A percentile compares a stretch with the other conserved stretches of the same genome.
Conservation (phyloP, 2,113 vertebrate genomes). For the Apus apus region DNA sequence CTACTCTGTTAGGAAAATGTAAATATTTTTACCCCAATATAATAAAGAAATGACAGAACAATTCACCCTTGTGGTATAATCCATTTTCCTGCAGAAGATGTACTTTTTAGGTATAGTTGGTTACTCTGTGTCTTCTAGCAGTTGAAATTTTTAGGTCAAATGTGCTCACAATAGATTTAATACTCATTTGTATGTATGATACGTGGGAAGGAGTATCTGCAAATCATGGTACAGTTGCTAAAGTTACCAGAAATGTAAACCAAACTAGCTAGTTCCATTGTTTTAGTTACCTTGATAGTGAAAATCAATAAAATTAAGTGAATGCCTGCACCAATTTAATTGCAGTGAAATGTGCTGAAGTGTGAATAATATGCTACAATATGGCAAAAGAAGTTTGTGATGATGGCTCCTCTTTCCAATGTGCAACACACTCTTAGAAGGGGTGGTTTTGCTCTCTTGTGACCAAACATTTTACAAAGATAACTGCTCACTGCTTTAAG, state of each 20-base stretch:
- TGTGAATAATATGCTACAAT: not conserved
- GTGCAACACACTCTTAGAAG: not conserved
- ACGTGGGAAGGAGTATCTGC: not conserved
- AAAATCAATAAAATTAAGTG: not conserved
- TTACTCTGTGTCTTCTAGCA: not conserved
- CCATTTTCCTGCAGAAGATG: not conserved
- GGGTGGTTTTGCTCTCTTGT: not conserved
- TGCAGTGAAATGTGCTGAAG: not conserved
- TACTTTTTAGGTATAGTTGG: not conserved
- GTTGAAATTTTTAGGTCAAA: not conserved
- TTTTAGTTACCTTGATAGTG: not conserved
- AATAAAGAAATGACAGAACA: not conserved
- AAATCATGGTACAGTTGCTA: not conserved
- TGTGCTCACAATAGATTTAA: not conserved
- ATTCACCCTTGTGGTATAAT: not conserved
- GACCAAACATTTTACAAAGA: not conserved
- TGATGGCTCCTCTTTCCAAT: accelerated
- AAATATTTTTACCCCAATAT: not conserved
- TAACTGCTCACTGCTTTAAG: not conserved
- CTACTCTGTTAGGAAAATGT: not conserved
- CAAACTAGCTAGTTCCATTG: not conserved
- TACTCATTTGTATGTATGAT: not conserved
- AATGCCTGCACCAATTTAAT: not conserved
- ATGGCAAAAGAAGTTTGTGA: not conserved
- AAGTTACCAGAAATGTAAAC: not conserved